Evolutionary conservation across 2,113 vertebrate genomes (phyloP).

Genomic region (Phylloscopus trochilus): DNA sequence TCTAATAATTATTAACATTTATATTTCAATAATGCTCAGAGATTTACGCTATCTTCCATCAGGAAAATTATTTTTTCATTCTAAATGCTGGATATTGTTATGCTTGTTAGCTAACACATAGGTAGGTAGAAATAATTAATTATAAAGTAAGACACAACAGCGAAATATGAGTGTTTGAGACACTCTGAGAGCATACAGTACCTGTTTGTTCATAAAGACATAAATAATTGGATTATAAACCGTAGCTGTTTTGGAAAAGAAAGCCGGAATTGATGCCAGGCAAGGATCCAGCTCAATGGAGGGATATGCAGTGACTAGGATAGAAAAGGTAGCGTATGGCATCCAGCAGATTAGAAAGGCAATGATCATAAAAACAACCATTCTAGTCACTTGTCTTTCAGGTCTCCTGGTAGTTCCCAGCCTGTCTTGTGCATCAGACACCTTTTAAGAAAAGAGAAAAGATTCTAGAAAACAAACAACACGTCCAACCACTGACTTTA

Average conservation of each 20-base stretch:
- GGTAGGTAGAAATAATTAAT: not conserved
- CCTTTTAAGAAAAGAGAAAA: slow-evolving; percentile 64
- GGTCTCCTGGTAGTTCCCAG: slow-evolving; percentile 80
- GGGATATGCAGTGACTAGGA: slow-evolving; percentile 79
- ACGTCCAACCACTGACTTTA: not conserved
- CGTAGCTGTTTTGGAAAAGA: slow-evolving; percentile 88
- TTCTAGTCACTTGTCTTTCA: slow-evolving; percentile 85
- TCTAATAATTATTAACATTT: not conserved
- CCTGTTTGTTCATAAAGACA: slow-evolving; percentile 92
- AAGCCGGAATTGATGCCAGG: slow-evolving; percentile 83
- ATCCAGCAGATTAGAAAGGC: slow-evolving; percentile 89
- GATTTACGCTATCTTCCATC: not conserved
- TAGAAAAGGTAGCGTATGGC: slow-evolving; percentile 83
- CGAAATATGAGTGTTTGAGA: not conserved
- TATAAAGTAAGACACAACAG: not conserved
- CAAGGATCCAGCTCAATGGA: slow-evolving; percentile 81
- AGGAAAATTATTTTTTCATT: not conserved
- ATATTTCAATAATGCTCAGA: not conserved
- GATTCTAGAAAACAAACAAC: not conserved
- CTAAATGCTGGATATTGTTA: not conserved
- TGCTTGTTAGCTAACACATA: not conserved
- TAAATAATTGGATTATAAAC: slow-evolving; percentile 91
- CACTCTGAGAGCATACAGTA: slow-evolving; percentile 45
- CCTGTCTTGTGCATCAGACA: slow-evolving; percentile 76
- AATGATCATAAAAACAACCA: slow-evolving; percentile 88